Conservation (phyloP, 1,140 invertebrate genomes). For the Rhagoletis pomonella region DNA sequence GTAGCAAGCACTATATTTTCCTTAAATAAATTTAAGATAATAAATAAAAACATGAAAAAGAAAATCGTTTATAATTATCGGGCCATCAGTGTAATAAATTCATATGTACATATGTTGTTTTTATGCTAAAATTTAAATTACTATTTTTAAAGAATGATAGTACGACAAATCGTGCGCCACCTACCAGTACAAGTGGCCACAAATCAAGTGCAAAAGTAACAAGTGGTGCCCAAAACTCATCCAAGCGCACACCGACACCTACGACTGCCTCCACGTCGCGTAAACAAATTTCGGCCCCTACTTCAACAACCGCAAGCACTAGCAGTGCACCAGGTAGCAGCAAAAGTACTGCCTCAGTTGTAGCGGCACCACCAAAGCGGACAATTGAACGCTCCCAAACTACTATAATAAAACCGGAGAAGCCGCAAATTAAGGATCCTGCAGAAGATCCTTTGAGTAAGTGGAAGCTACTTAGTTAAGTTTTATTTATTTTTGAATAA, state of each 20-base stretch:
- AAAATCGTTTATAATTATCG: too few species aligned
- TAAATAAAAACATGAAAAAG: too few species aligned
- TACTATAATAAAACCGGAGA: constrained; percentile 57
- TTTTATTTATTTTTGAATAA: background rate
- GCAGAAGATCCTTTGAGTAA: constrained; percentile 57
- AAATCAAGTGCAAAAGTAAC: constrained; percentile 1
- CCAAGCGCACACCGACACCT: background rate
- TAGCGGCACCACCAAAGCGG: background rate
- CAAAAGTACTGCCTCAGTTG: background rate
- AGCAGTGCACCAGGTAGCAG: background rate
- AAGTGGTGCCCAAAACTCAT: background rate
- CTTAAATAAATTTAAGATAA: too few species aligned
- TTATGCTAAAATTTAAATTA: background rate
- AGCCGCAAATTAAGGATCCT: constrained; percentile 55
- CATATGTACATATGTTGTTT: too few species aligned
- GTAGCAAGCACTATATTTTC: too few species aligned
- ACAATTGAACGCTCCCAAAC: constrained; percentile 39
- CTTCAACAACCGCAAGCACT: constrained; percentile 17
- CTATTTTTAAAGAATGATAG: background rate
- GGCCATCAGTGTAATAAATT: too few species aligned
- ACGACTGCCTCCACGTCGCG: background rate
- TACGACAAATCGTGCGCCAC: background rate
- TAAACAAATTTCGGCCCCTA: constrained; percentile 34
- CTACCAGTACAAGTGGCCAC: background rate
- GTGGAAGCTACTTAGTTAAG: background rate